phyloP scores from a whole-genome alignment of 2,113 vertebrate species.

The Gymnocephalus cernua region DNA sequence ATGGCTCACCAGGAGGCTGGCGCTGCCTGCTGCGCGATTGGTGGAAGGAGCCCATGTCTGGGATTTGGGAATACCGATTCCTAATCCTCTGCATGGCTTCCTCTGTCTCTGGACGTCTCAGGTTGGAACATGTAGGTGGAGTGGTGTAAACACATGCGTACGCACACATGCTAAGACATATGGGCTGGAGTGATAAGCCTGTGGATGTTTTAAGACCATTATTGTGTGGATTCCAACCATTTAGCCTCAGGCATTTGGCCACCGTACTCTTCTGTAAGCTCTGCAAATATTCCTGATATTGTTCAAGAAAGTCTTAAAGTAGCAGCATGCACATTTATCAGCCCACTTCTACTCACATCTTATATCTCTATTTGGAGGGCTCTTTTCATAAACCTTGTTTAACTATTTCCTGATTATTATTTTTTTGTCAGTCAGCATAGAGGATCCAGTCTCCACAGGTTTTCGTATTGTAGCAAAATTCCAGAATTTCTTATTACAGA shows the following conservation, averaged over 20 bases:
- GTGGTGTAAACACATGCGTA: slow-evolving; percentile 44
- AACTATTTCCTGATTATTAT: not conserved
- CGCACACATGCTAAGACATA: slow-evolving; percentile 65
- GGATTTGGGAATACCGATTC: slow-evolving; percentile 73
- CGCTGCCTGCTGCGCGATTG: slow-evolving; percentile 60
- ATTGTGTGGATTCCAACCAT: slow-evolving; percentile 73
- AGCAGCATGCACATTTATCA: slow-evolving; percentile 19
- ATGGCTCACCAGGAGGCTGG: slow-evolving; percentile 62
- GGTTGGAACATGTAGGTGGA: slow-evolving; percentile 79
- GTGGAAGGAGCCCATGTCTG: slow-evolving; percentile 51
- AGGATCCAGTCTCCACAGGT: not conserved
- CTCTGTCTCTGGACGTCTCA: slow-evolving; percentile 65
- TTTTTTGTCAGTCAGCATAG: not conserved
- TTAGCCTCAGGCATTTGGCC: slow-evolving; percentile 67
- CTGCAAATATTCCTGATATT: slow-evolving; percentile 48
- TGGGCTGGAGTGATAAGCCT: slow-evolving; percentile 75
- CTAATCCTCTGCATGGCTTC: slow-evolving; percentile 75
- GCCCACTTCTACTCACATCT: not conserved
- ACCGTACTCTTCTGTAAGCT: slow-evolving; percentile 47
- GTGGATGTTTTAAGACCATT: slow-evolving; percentile 74
- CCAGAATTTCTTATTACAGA: not conserved
- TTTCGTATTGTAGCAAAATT: not conserved
- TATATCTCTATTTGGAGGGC: not conserved
- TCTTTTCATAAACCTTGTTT: slow-evolving; percentile 13
- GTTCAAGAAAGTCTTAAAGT: slow-evolving; percentile 36